Evolutionary conservation across 1,140 invertebrate genomes (phyloP), one percentile per base, ranked within the genome.

Genomic region (Zophobas morio): DNA sequence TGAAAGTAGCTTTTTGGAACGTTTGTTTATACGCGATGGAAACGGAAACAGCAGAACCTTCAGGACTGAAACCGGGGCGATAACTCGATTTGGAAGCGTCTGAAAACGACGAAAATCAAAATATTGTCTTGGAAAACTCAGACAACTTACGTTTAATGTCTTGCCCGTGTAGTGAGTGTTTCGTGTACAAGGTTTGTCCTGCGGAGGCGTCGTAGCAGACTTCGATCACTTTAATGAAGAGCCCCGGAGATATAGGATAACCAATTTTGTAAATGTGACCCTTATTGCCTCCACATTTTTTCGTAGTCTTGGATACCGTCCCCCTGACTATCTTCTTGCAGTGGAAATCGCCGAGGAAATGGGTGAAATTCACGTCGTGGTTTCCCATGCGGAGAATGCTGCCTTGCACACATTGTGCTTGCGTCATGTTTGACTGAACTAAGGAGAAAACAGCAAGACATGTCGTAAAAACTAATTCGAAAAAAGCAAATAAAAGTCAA

Each of bases 1-100:
- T 84, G 49, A 88, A 87, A 32, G 75, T 81, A 20, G 79, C 37
- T 74, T 83, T 84, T 79, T 87, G 86, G 66, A 77, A 84, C 5
- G 76, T 74, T 76, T 81, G 70, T 77, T 81, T 84, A 78, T 84
- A 86, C 35, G 76, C 81, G 37, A 80, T 56, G 53, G 56, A 66
- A 4, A 79, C 79, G 42, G 77, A 46, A 35, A 81, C 39, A n/a
- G 77, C 46, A 35, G 85, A 49, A 6, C 84, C 86, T 46, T 81
- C 75, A 20, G 82, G 74, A 34, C 81, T 83, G 53, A 87, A 87
- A 32, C 33, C 8, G 33, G 82, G 84, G 20, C 86, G 82, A 8
- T 80, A 80, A 33, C 56, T 81, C n/a, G 77, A 75, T 57, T 80
- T 80, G 33, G 85, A 81, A 32, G 79, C 72, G 80, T 82, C 85